A percentile compares a stretch with the other conserved stretches of the same genome.
phyloP scores from a whole-genome alignment of 2,113 vertebrate genomes.

The Triplophysa tibetana region DNA sequence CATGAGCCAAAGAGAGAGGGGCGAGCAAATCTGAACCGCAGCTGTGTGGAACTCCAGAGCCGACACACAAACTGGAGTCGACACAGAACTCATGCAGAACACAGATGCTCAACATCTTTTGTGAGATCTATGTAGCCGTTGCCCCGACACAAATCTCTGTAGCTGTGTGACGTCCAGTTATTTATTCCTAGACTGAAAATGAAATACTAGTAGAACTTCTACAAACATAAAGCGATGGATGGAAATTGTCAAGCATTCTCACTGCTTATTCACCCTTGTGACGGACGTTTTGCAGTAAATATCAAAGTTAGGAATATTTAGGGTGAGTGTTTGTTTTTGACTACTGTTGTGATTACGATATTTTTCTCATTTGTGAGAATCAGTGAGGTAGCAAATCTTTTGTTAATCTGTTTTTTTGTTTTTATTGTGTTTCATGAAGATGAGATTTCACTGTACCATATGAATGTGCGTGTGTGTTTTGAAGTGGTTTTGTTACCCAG shows the following conservation, averaged over 20 bases:
- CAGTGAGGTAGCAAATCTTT: constrained; percentile 30
- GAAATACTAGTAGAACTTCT: background rate
- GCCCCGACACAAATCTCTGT: background rate
- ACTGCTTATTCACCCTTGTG: background rate
- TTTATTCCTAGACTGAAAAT: constrained; percentile 5
- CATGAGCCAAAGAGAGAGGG: background rate
- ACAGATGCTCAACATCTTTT: background rate
- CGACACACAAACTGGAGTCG: background rate
- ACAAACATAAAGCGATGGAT: background rate
- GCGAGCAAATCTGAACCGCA: background rate
- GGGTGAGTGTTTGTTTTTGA: constrained; percentile 20
- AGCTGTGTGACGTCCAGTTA: background rate
- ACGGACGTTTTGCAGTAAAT: background rate
- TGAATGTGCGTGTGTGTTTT: background rate
- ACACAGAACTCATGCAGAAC: background rate
- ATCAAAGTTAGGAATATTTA: background rate
- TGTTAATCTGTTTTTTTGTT: background rate
- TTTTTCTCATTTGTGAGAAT: constrained; percentile 23
- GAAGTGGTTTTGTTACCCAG: background rate
- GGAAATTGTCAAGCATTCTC: background rate
- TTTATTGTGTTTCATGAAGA: background rate
- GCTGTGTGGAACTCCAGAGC: background rate
- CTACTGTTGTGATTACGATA: constrained; percentile 26
- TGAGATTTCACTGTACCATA: too few relatives aligned
- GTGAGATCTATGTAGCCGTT: constrained; percentile 4